Evolutionary conservation across 2,888 invertebrate genomes (phyloP).

Genomic region (Chalcis sispes): DNA sequence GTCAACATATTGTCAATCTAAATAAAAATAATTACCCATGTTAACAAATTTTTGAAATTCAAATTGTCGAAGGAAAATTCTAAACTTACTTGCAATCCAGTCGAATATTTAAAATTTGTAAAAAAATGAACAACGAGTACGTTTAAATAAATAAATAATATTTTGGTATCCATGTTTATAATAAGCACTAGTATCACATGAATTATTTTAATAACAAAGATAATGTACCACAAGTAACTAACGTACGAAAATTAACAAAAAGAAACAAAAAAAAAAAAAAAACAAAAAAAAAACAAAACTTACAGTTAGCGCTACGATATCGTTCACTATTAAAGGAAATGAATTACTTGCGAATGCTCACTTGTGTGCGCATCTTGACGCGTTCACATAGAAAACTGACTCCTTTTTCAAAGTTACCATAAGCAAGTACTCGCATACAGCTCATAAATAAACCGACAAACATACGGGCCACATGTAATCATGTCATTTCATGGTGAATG

Average conservation of each 20-base stretch:
- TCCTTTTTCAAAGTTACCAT: slow-evolving; percentile 35
- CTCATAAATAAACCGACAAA: slow-evolving; percentile 52
- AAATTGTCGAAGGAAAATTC: neutral
- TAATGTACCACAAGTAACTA: no score
- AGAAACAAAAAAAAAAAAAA: no score
- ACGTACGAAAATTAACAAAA: no score
- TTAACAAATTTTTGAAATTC: neutral
- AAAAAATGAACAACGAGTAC: neutral
- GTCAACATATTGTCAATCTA: slow-evolving; percentile 48
- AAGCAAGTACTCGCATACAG: slow-evolving; percentile 26
- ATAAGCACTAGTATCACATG: no score
- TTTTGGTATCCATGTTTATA: neutral
- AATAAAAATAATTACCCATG: neutral
- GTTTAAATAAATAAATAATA: neutral
- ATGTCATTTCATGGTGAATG: slow-evolving; percentile 35
- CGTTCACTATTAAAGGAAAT: slow-evolving; percentile 5
- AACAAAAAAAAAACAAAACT: no score
- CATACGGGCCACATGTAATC: slow-evolving; percentile 52
- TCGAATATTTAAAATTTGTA: neutral
- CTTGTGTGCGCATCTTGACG: neutral
- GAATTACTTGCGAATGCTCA: neutral
- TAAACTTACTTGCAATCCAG: slow-evolving; percentile 16
- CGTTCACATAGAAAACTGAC: slow-evolving; percentile 41
- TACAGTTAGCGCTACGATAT: no score
- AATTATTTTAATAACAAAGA: no score